Evolutionary conservation across 2,113 vertebrate species (phyloP), one percentile per base, ranked within the genome.

Genomic region (Arvicanthis niloticus): DNA sequence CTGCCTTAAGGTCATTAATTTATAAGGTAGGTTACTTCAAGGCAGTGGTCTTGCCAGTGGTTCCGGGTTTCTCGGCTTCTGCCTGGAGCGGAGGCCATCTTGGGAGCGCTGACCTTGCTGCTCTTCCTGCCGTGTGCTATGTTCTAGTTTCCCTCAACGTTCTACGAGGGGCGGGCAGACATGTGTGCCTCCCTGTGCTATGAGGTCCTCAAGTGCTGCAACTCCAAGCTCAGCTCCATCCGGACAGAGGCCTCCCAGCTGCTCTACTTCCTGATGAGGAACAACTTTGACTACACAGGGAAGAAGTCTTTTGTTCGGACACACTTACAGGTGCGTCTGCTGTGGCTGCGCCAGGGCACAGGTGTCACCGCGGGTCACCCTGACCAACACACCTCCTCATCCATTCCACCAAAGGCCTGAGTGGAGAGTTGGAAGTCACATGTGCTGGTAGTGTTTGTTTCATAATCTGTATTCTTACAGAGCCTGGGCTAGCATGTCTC

Each of bases 221-320:
- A 99, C 98, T 99, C 99, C 97, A 99, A 99, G 96, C 98, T 99
- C 96, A 99, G 99, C 98, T 99, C 99, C 96, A 99, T 99, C 96
- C 99, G 99, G 68, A 99, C 99, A 0, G 99, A 99, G 31, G 99
- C 99, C 7, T 99, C 99, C 1, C 99, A 99, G 82, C 99, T 99
- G 85, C 99, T 99, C 22, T 99, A 99, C 97, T 99, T 99, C 97
- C 99, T 99, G 93, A 99, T 99, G 99, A 99, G 99, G 97, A 99
- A 99, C 98, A 99, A 99, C 98, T 99, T 99, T n/a, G 99, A 99
- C 98, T 99, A 99, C 98, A 99, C 99, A 0, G 99, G 99, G 9
- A 99, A 99, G 98, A 99, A 99, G 89, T 99, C 99, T 84, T 99
- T 99, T 78, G 99, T 99, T 81, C 99, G 99, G 96, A 99, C 99